Percentiles rank a stretch among this genome's conserved stretches.
Conservation (phyloP, 2,888 invertebrate species). For the Eutolmus rufibarbis region DNA sequence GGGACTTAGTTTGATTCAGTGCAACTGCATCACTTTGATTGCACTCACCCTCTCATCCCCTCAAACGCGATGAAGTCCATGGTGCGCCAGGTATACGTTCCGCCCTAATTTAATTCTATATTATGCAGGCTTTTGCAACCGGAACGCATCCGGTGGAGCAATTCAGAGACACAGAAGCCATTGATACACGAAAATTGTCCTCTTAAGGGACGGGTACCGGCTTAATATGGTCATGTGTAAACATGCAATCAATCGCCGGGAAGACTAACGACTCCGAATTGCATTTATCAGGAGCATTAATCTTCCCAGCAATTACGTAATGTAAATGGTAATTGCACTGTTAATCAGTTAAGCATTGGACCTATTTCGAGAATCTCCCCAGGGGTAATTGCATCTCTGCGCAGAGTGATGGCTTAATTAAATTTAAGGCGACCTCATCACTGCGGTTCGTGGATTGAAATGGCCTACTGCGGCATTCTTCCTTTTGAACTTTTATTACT, state of each 20-base stretch:
- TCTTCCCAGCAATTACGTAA: slow-evolving; percentile 34
- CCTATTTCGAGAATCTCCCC: slow-evolving; percentile 1
- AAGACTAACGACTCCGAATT: slow-evolving; percentile 16
- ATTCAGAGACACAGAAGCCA: neutral
- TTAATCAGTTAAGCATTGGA: slow-evolving; percentile 33
- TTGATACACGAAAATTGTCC: slow-evolving; percentile 1
- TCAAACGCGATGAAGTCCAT: neutral
- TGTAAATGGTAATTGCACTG: slow-evolving; percentile 38
- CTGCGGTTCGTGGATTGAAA: neutral
- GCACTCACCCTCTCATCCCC: neutral
- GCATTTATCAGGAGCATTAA: slow-evolving; percentile 29
- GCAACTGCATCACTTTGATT: neutral
- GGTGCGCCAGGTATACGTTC: neutral
- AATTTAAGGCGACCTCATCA: slow-evolving; percentile 8
- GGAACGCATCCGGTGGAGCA: neutral
- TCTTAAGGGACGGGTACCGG: neutral
- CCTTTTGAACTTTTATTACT: neutral
- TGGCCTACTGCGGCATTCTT: neutral
- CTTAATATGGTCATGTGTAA: slow-evolving; percentile 34
- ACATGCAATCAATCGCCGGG: slow-evolving; percentile 24
- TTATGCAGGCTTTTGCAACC: neutral
- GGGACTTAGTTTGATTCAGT: neutral
- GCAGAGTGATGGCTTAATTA: slow-evolving; percentile 29
- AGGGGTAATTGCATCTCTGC: slow-evolving; percentile 25
- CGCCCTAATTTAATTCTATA: neutral